Base-by-base conservation (phyloP, 1,140 invertebrate species). In the Chymomyza costata region DNA sequence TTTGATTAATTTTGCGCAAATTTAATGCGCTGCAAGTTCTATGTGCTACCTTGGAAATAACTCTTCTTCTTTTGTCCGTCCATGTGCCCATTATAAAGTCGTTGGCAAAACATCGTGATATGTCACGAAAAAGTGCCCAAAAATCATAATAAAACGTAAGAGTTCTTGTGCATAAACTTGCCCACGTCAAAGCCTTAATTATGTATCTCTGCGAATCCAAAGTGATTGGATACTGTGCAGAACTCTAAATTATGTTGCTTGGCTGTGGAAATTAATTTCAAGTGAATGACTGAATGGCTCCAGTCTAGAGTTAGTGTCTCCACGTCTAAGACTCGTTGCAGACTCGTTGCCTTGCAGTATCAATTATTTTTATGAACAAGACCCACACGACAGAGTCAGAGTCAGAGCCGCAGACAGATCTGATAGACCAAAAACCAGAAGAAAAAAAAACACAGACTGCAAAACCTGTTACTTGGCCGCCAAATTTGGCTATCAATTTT, bases 221-320 rank as follows among this genome's bases (percentile, higher is more conserved):
- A 15, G 6, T 7, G 18, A 35, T n/a, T n/a, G 14, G 13, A 2
- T 6, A 44, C 30, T 39, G 18, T 19, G 44, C 44, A 40, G 50
- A 55, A 41, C 60, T 55, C 60, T 66, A 76, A 76, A 76, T 76
- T 70, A 76, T 70, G 65, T 70, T 56, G 61, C 53, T 69, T 28
- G 71, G 59, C 53, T 58, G 66, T 59, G 71, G 50, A 76, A 76
- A 76, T 76, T 76, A 76, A 78, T 78, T 76, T 58, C 66, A 70
- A 58, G 55, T 61, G 62, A 71, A 66, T 61, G 67, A 46, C 70
- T 56, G 52, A 61, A 35, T 41, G 16, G 52, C 25, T 46, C n/a
- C n/a, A n/a, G 30, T 35, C 41, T 19, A n/a, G n/a, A 17, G 40
- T 17, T 40, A 37, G 37, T 41, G n/a, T n/a, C n/a, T n/a, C n/a